A percentile compares a stretch with the other conserved stretches of the same genome.
phyloP scores from a whole-genome alignment of 2,888 invertebrate genomes.

The Drosophila tanythrix region DNA sequence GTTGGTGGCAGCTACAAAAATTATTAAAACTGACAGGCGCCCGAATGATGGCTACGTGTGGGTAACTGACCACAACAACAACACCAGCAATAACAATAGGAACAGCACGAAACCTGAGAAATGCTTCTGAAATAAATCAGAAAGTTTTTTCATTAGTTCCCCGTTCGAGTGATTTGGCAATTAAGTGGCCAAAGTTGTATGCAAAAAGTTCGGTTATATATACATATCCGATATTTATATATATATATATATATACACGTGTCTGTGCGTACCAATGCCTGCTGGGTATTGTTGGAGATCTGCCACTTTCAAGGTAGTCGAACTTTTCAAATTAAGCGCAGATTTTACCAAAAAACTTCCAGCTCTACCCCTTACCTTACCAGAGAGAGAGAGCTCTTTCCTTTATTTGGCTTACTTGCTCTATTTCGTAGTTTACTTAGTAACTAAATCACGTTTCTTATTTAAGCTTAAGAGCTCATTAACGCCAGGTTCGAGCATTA shows the following conservation, averaged over 20 bases:
- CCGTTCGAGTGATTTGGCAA: conserved; percentile 65
- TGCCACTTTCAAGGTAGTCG: conserved; percentile 51
- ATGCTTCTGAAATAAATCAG: conserved; percentile 50
- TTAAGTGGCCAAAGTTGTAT: conserved; percentile 71
- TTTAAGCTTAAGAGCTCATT: conserved; percentile 83
- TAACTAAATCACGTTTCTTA: conserved; percentile 82
- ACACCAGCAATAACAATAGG: background rate
- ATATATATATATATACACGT: background rate
- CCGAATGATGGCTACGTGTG: conserved; percentile 52
- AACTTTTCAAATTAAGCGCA: conserved; percentile 79
- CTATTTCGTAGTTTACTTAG: conserved; percentile 78
- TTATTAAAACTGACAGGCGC: conserved; percentile 70
- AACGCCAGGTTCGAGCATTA: conserved; percentile 76
- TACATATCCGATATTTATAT: background rate
- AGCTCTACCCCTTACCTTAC: conserved; percentile 2
- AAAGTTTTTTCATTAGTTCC: conserved; percentile 78
- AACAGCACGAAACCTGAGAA: conserved; percentile 14
- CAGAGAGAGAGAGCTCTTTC: background rate
- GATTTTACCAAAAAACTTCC: conserved; percentile 62
- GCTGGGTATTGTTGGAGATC: conserved; percentile 45
- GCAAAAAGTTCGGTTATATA: conserved; percentile 68
- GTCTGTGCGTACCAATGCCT: conserved; percentile 56
- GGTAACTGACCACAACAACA: conserved; percentile 26
- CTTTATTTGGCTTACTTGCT: conserved; percentile 17
- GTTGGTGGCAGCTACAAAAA: conserved; percentile 48